Evolutionary conservation across 2,888 invertebrate species (phyloP).

Genomic region (Chalcis sispes): DNA sequence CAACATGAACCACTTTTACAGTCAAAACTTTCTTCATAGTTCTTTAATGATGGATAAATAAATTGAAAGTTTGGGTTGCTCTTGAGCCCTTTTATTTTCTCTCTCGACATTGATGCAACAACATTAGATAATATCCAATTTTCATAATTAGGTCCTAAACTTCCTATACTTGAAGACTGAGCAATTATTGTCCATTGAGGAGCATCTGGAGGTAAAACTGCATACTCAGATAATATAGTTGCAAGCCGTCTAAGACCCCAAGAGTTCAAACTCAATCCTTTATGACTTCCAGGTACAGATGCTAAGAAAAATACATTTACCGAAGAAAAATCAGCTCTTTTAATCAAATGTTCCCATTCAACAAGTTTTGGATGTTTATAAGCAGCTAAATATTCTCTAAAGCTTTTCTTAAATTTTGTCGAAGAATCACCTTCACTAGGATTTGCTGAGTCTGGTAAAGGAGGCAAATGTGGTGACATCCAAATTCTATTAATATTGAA

Average conservation of each 20-base stretch:
- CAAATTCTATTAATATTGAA: slow-evolving; percentile 81
- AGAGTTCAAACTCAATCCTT: slow-evolving; percentile 75
- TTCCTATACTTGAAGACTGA: slow-evolving; percentile 95
- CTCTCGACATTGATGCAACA: slow-evolving; percentile 80
- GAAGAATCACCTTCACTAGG: slow-evolving; percentile 85
- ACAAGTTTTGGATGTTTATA: slow-evolving; percentile 84
- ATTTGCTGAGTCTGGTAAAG: slow-evolving; percentile 78
- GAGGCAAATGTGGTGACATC: slow-evolving; percentile 90
- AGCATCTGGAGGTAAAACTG: slow-evolving; percentile 77
- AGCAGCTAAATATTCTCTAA: slow-evolving; percentile 85
- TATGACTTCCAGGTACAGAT: slow-evolving; percentile 90
- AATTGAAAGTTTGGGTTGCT: slow-evolving; percentile 79
- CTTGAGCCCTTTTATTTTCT: slow-evolving; percentile 78
- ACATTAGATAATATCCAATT: slow-evolving; percentile 89
- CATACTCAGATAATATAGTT: slow-evolving; percentile 80
- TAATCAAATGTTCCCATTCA: slow-evolving; percentile 85
- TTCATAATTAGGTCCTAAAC: slow-evolving; percentile 82
- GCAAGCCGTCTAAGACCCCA: slow-evolving; percentile 80
- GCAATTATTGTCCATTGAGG: slow-evolving; percentile 84
- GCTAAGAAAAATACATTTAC: slow-evolving; percentile 91
- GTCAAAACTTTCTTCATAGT: slow-evolving; percentile 91
- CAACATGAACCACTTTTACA: slow-evolving; percentile 91
- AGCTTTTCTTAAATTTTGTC: slow-evolving; percentile 88
- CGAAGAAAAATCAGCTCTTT: slow-evolving; percentile 87
- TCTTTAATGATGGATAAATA: slow-evolving; percentile 88